Base-by-base conservation (phyloP, 2,888 invertebrate genomes). In the Stegana nigrithorax region DNA sequence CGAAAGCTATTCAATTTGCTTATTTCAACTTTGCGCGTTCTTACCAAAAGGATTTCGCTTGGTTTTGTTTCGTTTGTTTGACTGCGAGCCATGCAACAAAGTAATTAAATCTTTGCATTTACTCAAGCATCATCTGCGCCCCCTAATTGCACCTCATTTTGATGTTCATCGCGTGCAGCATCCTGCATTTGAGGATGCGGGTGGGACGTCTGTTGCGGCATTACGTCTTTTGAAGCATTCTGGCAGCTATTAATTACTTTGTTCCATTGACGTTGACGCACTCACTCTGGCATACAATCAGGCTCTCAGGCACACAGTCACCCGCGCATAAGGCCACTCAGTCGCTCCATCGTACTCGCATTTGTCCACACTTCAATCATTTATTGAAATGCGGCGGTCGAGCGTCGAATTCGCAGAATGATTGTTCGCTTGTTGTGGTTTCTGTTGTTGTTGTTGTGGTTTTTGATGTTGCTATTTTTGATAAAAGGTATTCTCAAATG, bases 401-500 rank as follows among this genome's bases (percentile, higher is more conserved):
- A 55, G 51, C 51, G 19, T 29, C 10, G 29, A 57, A 57, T 57
- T 57, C 57, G 57, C n/a, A 17, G 57, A 57, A 44, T 42, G 19
- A 42, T 42, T 57, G 39, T n/a, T 53, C 26, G 21, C 12, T 12
- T 25, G 23, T n/a, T 36, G 3, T 8, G 10, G 3, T 47, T 47
- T 53, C 19, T 53, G 29, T 53, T 29, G 19, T 53, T 29, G 32
- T 55, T 19, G 12, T 32, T 21, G 29, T 8, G 12, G 17, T 32
- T 53, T 53, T n/a, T 50, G 7, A 12, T 6, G 45, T 45, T 45
- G 19, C 12, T 39, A 2, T 17, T 19, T 53, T 36, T 32, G 36
- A 55, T 29, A 29, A 53, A 53, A 76, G 75, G 75, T 78, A 75
- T 78, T 76, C 77, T 66, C 67, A 77, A 78, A 75, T 75, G 75